Base-by-base conservation (phyloP, 2,888 invertebrate species). In the Drosophila pseudotakahashii region DNA sequence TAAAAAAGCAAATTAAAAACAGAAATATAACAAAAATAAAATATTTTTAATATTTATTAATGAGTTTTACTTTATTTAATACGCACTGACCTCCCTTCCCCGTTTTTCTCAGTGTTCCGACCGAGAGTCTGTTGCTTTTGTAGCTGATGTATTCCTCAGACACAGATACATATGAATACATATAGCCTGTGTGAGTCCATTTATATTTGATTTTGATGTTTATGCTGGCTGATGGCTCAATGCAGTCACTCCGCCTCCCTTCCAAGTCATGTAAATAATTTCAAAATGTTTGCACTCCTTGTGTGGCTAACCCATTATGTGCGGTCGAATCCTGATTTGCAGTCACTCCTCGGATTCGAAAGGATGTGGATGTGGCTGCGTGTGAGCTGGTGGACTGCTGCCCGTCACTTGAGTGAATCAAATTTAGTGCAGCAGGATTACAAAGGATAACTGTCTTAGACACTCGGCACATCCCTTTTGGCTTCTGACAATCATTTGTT, bases 171-270 rank as follows among this genome's bases (percentile, higher is more conserved):
- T 54, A 44, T 63, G 32, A 47, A 62, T 57, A 63, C 37, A 66
- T 36, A 50, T 53, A 36, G 41, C 45, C 34, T 16, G 70, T 66
- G 78, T 64, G 70, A 63, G 82, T 86, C 87, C 84, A 86, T 83
- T 84, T 81, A 84, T 73, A 81, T 84, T 84, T 84, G 81, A 89
- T 87, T 84, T 84, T 84, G 81, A 89, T 87, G 85, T 72, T 79
- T 84, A 79, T 87, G 72, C 79, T 75, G 71, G 57, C 73, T 78
- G 75, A 87, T 75, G 73, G 55, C 71, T 79, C 67, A 72, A 74
- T 79, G 79, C 58, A 62, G 51, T 52, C 44, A 42, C 44, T 39
- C 44, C 14, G 34, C 11, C 41, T 26, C n/a, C 23, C 16, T 47
- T 37, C 32, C 51, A 60, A 62, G 53, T 57, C 63, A 68, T 76